A percentile compares a stretch with the other conserved stretches of the same genome.
phyloP scores from a whole-genome alignment of 2,113 vertebrate species.

The Corydoras maculifer region DNA sequence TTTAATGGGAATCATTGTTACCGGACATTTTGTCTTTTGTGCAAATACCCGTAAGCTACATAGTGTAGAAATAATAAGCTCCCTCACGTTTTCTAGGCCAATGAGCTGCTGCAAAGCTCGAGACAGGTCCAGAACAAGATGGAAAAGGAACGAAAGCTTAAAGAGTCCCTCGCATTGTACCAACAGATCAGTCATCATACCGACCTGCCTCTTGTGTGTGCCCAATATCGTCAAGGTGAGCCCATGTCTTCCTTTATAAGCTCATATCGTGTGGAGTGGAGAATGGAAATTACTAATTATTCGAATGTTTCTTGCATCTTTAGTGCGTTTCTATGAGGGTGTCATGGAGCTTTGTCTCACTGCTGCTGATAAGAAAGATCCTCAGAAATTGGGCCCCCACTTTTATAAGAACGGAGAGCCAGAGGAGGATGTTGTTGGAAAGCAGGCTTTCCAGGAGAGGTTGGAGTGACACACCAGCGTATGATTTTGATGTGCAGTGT shows the following conservation, averaged over 20 bases:
- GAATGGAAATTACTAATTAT: neutral
- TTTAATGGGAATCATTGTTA: no score
- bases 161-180: slow-evolving; percentile 87
- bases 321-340: slow-evolving; percentile 95
- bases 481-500: neutral
- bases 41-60: no score
- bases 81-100: slow-evolving; percentile 71
- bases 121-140: slow-evolving; percentile 84
- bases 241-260: no score
- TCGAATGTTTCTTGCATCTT: neutral
- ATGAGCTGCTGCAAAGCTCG: slow-evolving; percentile 89
- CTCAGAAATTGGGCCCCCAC: slow-evolving; percentile 89
- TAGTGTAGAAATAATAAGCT: neutral
- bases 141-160: slow-evolving; percentile 84
- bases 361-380: slow-evolving; percentile 92
- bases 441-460: slow-evolving; percentile 93
- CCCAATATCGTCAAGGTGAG: slow-evolving; percentile 89
- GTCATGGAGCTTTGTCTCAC: slow-evolving; percentile 90
- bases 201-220: slow-evolving; percentile 85
- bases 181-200: slow-evolving; percentile 93
- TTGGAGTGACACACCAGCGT: slow-evolving; percentile 8
- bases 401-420: slow-evolving; percentile 97
- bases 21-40: no score
- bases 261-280: no score
- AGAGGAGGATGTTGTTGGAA: slow-evolving; percentile 83